phyloP scores from a whole-genome alignment of 2,113 vertebrate species.

The Donacobius atricapilla region DNA sequence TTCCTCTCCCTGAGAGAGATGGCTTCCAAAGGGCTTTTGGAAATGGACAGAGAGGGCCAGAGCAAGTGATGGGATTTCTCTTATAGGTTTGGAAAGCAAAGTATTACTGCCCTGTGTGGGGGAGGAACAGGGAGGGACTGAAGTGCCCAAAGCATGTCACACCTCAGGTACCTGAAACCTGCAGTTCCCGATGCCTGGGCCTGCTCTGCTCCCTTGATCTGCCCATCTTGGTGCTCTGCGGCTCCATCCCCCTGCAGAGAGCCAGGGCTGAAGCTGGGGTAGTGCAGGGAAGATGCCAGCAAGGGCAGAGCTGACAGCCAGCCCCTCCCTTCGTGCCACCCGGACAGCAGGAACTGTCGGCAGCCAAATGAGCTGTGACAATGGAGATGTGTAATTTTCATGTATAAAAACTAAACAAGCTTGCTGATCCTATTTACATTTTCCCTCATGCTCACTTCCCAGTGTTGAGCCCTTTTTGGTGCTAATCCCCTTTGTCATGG shows the following conservation, averaged over 20 bases:
- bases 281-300: background rate
- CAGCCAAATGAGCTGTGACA: background rate
- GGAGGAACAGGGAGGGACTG: background rate
- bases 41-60: background rate
- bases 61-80: background rate
- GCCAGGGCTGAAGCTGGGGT: background rate
- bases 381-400: accelerated
- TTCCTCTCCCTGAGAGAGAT: background rate
- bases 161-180: background rate
- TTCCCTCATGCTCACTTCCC: background rate
- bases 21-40: background rate
- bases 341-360: accelerated
- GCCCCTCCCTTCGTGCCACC: background rate
- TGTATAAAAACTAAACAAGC: background rate
- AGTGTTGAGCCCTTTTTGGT: background rate
- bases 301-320: background rate
- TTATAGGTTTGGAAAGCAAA: background rate
- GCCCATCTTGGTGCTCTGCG: background rate
- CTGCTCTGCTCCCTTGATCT: background rate
- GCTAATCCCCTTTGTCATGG: background rate
- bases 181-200: background rate
- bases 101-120: background rate
- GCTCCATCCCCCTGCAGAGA: background rate
- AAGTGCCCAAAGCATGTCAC: background rate
- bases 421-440: background rate